phyloP scores from a whole-genome alignment of 30 jellyfish, hydroid and myxozoan genomes.

The Hydra vulgaris region DNA sequence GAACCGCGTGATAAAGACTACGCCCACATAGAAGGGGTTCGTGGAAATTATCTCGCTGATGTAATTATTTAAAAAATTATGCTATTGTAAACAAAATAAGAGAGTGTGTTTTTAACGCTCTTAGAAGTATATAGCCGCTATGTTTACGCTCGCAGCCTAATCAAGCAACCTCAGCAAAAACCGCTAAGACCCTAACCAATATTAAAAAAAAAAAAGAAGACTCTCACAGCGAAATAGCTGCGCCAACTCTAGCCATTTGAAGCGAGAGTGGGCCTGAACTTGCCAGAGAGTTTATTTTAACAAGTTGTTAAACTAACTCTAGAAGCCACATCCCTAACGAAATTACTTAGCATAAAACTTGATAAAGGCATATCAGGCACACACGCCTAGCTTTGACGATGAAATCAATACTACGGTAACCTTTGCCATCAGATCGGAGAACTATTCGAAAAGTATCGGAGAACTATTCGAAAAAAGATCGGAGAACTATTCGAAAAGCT shows the following conservation, averaged over 20 bases:
- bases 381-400: neutral
- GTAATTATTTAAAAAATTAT: too few species aligned
- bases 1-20: neutral
- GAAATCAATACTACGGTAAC: neutral
- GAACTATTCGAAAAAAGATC: too few species aligned
- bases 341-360: neutral
- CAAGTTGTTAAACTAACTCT: too few species aligned
- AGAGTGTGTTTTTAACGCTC: neutral
- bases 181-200: neutral
- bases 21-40: neutral
- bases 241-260: neutral
- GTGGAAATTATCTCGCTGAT: neutral
- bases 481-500: too few species aligned
- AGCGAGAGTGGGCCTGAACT: neutral
- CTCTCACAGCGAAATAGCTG: neutral
- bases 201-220: neutral
- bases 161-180: neutral
- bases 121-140: neutral
- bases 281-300: neutral
- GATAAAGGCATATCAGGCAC: neutral
- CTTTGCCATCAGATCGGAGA: neutral
- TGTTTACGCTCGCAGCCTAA: neutral
- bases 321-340: too few species aligned
- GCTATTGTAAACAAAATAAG: neutral
- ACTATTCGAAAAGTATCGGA: neutral